Percentiles rank a stretch among this genome's conserved stretches.
These are phyloP conservation scores for Nymphalis urticae DNA, from an alignment of 2,888 invertebrate genomes.

Conservation along the genomic window DNA sequence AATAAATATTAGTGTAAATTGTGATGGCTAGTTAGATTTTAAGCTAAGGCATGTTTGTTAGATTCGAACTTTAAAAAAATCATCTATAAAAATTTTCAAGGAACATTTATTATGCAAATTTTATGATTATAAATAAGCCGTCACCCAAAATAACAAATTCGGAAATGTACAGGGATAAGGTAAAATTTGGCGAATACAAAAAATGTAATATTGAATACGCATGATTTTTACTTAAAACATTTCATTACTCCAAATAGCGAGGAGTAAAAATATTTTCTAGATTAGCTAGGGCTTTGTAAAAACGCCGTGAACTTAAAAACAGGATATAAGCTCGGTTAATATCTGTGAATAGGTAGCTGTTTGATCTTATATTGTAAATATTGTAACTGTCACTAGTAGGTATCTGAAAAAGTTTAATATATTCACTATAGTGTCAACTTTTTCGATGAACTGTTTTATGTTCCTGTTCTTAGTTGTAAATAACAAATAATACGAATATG, in stretches of 20 bases:
- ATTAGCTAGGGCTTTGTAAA: conserved; percentile 62
- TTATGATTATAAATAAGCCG: conserved; percentile 38
- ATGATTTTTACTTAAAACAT: conserved; percentile 49
- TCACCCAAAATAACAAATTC: conserved; percentile 70
- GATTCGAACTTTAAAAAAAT: conserved; percentile 37
- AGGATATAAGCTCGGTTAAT: conserved; percentile 67
- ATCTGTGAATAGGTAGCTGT: conserved; percentile 70
- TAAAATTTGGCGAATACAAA: conserved; percentile 56
- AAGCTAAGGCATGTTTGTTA: conserved; percentile 48
- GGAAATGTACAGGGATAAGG: conserved; percentile 80
- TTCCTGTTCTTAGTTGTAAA: conserved; percentile 79
- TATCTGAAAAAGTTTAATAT: conserved; percentile 76
- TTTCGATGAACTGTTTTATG: conserved; percentile 79
- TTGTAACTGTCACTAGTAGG: conserved; percentile 59
- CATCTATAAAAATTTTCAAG: conserved; percentile 16
- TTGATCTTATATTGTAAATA: conserved; percentile 73
- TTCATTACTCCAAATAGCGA: conserved; percentile 42
- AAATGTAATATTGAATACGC: conserved; percentile 27
- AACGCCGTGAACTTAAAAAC: conserved; percentile 68
- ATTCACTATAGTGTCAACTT: conserved; percentile 64
- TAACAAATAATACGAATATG: conserved; percentile 54
- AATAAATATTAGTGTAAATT: conserved; percentile 60
- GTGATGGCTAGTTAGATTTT: conserved; percentile 57
- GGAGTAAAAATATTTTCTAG: conserved; percentile 48
- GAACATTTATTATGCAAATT: conserved; percentile 39